Percentiles rank a stretch among this genome's conserved stretches.
These are phyloP conservation scores for Hyposoter dolosus DNA, from an alignment of 2,888 invertebrate genomes.

Conservation along the genomic window DNA sequence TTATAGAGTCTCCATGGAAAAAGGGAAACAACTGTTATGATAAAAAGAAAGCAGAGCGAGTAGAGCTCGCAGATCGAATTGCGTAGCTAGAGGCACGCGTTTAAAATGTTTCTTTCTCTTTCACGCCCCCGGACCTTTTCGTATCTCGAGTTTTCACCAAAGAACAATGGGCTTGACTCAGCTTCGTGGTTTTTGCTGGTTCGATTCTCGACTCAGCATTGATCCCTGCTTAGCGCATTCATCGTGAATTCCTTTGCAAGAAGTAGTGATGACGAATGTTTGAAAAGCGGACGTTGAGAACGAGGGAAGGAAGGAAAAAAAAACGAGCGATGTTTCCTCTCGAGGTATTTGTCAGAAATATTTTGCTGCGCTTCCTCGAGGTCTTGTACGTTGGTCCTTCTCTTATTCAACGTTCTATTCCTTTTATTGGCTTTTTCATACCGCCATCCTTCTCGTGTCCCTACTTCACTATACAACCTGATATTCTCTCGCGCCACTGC, in stretches of 20 bases:
- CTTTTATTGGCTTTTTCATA: constrained; percentile 28
- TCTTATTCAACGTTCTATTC: constrained; percentile 1
- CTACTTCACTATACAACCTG: constrained; percentile 24
- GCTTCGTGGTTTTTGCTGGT: background rate
- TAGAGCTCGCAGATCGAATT: constrained; percentile 1
- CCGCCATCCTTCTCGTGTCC: constrained; percentile 4
- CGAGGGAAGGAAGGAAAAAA: constrained; percentile 12
- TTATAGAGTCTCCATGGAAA: background rate
- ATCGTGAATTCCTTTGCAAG: constrained; percentile 27
- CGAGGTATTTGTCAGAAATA: constrained; percentile 62
- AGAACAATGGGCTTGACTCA: constrained; percentile 1
- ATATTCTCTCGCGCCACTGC: constrained; percentile 42
- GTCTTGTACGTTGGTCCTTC: constrained; percentile 12
- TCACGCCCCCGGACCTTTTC: background rate
- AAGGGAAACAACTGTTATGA: constrained; percentile 3
- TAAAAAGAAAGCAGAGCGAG: constrained; percentile 6
- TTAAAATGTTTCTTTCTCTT: background rate
- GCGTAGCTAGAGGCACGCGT: background rate
- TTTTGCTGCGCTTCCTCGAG: constrained; percentile 27
- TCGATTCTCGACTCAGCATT: background rate
- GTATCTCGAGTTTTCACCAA: background rate
- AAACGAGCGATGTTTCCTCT: constrained; percentile 25
- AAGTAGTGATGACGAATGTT: constrained; percentile 28
- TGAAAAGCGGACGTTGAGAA: constrained; percentile 1
- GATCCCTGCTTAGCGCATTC: constrained; percentile 27